A percentile compares a stretch with the other conserved stretches of the same genome.
phyloP scores from a whole-genome alignment of 2,888 invertebrate species.

The Trichogramma evanescens region DNA sequence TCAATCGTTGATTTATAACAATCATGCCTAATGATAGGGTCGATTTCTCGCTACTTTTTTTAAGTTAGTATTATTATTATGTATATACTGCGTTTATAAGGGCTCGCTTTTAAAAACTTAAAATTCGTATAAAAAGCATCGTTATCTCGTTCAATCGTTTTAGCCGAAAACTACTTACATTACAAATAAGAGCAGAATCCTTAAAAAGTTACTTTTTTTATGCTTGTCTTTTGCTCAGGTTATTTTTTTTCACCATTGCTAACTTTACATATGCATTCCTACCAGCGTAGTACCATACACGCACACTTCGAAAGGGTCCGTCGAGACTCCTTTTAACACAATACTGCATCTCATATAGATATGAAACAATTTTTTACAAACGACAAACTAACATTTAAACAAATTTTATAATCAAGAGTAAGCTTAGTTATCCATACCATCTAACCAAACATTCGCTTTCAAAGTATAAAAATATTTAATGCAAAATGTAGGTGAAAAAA shows the following conservation, averaged over 20 bases:
- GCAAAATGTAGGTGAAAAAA: constrained; percentile 11
- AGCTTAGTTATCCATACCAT: constrained; percentile 6
- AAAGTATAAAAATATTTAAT: constrained; percentile 10
- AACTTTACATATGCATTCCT: too few species aligned
- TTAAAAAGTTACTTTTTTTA: constrained; percentile 41
- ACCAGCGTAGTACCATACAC: too few species aligned
- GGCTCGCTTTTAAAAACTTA: constrained; percentile 42
- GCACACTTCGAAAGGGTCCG: too few species aligned
- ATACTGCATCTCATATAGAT: constrained; percentile 12
- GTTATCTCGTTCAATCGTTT: constrained; percentile 41
- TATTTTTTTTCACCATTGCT: neutral
- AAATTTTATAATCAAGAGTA: constrained; percentile 16
- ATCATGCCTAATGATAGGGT: constrained; percentile 35
- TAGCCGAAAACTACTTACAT: constrained; percentile 34
- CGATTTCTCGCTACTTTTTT: constrained; percentile 6
- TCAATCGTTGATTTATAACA: constrained; percentile 25
- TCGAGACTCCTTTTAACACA: constrained; percentile 1
- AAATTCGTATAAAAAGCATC: constrained; percentile 48
- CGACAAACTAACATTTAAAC: constrained; percentile 10
- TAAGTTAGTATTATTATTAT: constrained; percentile 31
- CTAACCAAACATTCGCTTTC: constrained; percentile 11
- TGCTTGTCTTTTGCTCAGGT: constrained; percentile 18
- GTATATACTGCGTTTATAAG: constrained; percentile 36
- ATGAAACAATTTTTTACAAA: constrained; percentile 18
- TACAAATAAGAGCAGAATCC: constrained; percentile 39